Evolutionary conservation across 2,113 vertebrate genomes (phyloP).

Genomic region (Podarcis raffonei): DNA sequence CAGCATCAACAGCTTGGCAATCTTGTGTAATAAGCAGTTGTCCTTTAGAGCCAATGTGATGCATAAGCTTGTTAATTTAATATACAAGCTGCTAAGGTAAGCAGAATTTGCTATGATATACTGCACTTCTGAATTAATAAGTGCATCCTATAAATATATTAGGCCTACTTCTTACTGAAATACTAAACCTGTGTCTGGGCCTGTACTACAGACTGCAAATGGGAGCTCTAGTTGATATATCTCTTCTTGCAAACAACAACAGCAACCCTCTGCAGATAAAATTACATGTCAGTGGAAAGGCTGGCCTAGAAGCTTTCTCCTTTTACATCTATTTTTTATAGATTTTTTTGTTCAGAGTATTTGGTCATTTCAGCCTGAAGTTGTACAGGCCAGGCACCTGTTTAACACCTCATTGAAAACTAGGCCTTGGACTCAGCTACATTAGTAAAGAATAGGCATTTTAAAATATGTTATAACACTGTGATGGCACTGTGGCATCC

Average conservation of each 20-base stretch:
- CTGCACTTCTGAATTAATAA: not conserved
- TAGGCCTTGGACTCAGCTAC: not conserved
- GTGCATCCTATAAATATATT: not conserved
- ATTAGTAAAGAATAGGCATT: too few species aligned
- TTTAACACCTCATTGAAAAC: not conserved
- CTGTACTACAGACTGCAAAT: not conserved
- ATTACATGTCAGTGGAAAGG: not conserved
- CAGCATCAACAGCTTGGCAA: not conserved
- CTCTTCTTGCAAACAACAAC: not conserved
- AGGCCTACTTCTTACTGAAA: not conserved
- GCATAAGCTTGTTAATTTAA: not conserved
- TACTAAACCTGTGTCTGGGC: not conserved
- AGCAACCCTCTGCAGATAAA: not conserved
- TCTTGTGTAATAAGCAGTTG: not conserved
- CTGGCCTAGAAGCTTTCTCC: not conserved
- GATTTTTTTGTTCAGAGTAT: not conserved
- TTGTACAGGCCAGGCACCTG: not conserved
- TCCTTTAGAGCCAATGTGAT: not conserved
- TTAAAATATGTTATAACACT: too few species aligned
- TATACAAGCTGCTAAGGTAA: not conserved
- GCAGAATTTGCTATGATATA: not conserved
- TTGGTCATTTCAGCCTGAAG: not conserved
- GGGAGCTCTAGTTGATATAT: not conserved
- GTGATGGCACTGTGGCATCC: too few species aligned
- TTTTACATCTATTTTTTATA: not conserved